A percentile compares a stretch with the other conserved stretches of the same genome.
phyloP scores from a whole-genome alignment of 1,140 invertebrate genomes.

The Wasmannia auropunctata region DNA sequence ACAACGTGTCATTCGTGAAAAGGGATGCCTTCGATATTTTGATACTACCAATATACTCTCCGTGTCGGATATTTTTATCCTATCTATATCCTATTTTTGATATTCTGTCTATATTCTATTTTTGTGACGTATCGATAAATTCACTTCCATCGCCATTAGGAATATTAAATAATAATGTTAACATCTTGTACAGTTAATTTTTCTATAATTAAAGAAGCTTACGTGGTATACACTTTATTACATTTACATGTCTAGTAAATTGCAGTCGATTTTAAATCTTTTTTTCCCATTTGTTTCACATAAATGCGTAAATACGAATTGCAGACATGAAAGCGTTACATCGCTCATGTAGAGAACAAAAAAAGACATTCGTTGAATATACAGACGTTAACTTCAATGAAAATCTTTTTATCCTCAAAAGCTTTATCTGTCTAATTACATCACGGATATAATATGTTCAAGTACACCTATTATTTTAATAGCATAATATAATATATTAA shows the following conservation, averaged over 20 bases:
- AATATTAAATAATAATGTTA: conserved; percentile 1
- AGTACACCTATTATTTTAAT: conserved; percentile 23
- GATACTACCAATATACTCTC: background rate
- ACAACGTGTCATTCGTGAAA: conserved; percentile 16
- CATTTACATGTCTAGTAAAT: background rate
- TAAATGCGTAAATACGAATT: background rate
- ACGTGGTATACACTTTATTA: background rate
- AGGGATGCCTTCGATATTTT: conserved; percentile 42
- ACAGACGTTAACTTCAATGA: background rate
- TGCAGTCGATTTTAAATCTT: background rate
- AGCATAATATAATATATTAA: conserved; percentile 16
- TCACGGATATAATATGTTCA: background rate
- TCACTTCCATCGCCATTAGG: background rate
- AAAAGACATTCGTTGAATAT: background rate
- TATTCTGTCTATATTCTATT: background rate
- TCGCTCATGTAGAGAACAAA: background rate
- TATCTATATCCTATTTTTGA: background rate
- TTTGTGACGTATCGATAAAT: background rate
- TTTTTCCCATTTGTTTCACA: background rate
- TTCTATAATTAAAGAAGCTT: background rate
- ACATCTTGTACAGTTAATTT: background rate
- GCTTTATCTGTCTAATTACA: background rate
- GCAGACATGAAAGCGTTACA: background rate
- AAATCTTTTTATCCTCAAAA: background rate
- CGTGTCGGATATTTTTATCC: conserved; percentile 2